Evolutionary conservation across 2,113 vertebrate species (phyloP).

Genomic region (Castor canadensis): DNA sequence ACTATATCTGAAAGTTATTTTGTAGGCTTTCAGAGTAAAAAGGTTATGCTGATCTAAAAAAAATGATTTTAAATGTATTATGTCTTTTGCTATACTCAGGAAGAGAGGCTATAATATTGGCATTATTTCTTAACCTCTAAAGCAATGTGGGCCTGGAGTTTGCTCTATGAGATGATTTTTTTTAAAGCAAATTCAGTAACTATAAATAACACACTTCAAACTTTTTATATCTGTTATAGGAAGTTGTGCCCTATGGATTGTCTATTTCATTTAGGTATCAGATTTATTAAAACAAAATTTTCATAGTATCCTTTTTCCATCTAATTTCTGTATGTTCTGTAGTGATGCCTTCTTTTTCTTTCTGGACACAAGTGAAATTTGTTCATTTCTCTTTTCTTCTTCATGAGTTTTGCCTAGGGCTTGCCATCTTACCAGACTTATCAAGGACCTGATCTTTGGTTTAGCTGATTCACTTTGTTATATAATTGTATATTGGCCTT

Average conservation of each 20-base stretch:
- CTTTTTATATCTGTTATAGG: neutral
- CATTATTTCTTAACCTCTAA: neutral
- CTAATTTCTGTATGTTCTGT: neutral
- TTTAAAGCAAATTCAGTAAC: neutral
- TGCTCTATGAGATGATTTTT: neutral
- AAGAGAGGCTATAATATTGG: neutral
- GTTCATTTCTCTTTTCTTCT: neutral
- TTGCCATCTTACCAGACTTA: neutral
- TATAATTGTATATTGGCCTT: neutral
- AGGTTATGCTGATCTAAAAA: neutral
- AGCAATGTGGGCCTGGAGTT: neutral
- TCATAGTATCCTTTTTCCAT: neutral
- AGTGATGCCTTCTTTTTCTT: neutral
- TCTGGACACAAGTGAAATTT: neutral
- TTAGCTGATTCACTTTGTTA: neutral
- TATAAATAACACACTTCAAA: neutral
- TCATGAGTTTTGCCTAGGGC: neutral
- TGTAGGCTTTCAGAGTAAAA: neutral
- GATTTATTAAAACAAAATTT: neutral
- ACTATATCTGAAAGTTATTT: neutral
- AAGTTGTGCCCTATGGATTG: neutral
- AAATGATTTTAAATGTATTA: neutral
- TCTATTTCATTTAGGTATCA: neutral
- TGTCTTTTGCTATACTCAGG: neutral
- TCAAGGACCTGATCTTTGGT: neutral